Evolutionary conservation across 2,888 invertebrate species (phyloP).

Genomic region (Drosophila meridiana): DNA sequence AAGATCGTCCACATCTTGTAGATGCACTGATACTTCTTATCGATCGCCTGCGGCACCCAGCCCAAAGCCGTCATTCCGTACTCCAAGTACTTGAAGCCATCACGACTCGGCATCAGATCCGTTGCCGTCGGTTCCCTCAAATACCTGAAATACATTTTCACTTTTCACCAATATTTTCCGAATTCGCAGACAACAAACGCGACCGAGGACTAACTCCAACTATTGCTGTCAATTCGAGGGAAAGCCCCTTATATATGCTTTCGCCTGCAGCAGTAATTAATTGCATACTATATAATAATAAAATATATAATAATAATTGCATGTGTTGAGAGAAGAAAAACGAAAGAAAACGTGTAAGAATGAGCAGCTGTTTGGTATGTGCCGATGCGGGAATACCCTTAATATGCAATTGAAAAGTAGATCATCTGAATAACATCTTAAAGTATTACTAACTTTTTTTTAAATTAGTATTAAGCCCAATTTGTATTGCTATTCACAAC

Average conservation of each 20-base stretch:
- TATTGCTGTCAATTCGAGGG: not conserved
- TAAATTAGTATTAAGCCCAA: no score
- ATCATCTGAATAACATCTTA: no score
- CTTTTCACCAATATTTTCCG: not conserved
- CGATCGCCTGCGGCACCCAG: constrained; percentile 26
- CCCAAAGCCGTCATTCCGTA: constrained; percentile 32
- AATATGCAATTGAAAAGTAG: not conserved
- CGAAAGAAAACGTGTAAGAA: not conserved
- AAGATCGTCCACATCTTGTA: constrained; percentile 19
- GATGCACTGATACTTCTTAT: not conserved
- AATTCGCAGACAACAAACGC: not conserved
- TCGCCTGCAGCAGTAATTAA: constrained; percentile 2
- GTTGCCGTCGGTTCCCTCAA: constrained; percentile 25
- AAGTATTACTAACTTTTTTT: no score
- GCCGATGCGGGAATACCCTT: constrained; percentile 8
- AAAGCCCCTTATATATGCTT: constrained; percentile 20
- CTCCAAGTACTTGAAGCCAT: constrained; percentile 40
- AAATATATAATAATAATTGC: not conserved
- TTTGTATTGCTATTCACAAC: no score
- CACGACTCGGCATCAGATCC: constrained; percentile 35
- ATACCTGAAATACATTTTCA: constrained; percentile 33
- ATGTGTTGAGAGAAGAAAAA: not conserved
- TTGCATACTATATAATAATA: constrained; percentile 18
- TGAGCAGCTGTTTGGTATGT: not conserved
- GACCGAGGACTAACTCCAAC: constrained; percentile 4